phyloP scores from a whole-genome alignment of 2,113 vertebrate genomes.

The Notechis scutatus region DNA sequence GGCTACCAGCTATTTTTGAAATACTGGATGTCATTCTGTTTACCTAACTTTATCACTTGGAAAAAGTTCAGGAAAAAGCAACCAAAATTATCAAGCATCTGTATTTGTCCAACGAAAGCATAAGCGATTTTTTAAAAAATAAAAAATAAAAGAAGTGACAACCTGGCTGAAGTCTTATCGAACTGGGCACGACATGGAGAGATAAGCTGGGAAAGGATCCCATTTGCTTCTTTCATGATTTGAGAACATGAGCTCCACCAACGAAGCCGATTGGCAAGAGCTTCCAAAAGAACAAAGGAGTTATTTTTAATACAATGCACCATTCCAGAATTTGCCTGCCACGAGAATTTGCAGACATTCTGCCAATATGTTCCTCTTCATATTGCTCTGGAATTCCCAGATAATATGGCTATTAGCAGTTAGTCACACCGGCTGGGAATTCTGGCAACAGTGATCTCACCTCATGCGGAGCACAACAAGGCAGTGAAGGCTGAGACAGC shows the following conservation, averaged over 20 bases:
- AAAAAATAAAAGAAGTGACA: not conserved
- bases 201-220: not conserved
- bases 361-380: not conserved
- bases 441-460: not conserved
- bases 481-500: not conserved
- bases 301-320: not conserved
- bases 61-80: not conserved
- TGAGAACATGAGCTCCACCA: not conserved
- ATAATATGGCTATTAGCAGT: not conserved
- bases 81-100: not conserved
- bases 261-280: not conserved
- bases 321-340: not conserved
- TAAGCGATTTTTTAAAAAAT: not conserved
- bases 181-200: not conserved
- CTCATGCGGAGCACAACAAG: not conserved
- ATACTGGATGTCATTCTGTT: not conserved
- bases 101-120: not conserved
- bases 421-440: not conserved
- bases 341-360: not conserved
- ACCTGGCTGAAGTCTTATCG: not conserved
- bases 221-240: not conserved
- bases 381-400: not conserved
- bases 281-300: not conserved
- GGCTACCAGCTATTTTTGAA: not conserved
- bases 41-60: not conserved